Percentiles rank a stretch among this genome's conserved stretches.
Evolutionary conservation across 2,113 vertebrate species (phyloP).

Genomic region (Mohoua ochrocephala): DNA sequence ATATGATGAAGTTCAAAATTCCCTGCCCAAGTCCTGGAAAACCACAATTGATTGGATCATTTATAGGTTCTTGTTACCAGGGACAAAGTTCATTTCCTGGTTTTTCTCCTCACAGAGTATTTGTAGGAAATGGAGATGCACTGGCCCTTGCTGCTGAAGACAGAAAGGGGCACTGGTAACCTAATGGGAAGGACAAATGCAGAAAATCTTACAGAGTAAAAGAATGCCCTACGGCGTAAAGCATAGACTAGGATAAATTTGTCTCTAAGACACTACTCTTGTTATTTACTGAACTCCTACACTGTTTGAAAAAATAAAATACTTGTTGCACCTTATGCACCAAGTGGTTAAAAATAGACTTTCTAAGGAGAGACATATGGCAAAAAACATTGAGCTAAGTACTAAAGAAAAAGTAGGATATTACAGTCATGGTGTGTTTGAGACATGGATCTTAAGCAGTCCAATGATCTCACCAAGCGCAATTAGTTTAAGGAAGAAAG

Average conservation of each 20-base stretch:
- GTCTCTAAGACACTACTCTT: neutral
- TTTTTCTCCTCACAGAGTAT: neutral
- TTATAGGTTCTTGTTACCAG: neutral
- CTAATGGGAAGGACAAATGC: neutral
- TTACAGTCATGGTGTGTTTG: neutral
- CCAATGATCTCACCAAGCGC: neutral
- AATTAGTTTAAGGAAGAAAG: neutral
- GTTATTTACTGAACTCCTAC: constrained; percentile 7
- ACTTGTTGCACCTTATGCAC: constrained; percentile 9
- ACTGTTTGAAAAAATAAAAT: neutral
- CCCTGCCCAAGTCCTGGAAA: neutral
- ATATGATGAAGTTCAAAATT: neutral
- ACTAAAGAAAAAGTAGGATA: neutral
- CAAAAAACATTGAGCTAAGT: neutral
- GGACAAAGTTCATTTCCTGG: neutral
- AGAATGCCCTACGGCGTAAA: neutral
- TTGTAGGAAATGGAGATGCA: neutral
- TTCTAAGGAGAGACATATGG: neutral
- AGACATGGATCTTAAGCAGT: neutral
- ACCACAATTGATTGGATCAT: neutral
- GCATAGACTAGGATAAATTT: neutral
- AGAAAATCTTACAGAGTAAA: neutral
- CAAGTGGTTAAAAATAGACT: neutral
- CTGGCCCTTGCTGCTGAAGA: neutral
- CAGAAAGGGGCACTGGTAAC: neutral